Base-by-base conservation (phyloP, 2,888 invertebrate genomes). In the Sesia bembeciformis region DNA sequence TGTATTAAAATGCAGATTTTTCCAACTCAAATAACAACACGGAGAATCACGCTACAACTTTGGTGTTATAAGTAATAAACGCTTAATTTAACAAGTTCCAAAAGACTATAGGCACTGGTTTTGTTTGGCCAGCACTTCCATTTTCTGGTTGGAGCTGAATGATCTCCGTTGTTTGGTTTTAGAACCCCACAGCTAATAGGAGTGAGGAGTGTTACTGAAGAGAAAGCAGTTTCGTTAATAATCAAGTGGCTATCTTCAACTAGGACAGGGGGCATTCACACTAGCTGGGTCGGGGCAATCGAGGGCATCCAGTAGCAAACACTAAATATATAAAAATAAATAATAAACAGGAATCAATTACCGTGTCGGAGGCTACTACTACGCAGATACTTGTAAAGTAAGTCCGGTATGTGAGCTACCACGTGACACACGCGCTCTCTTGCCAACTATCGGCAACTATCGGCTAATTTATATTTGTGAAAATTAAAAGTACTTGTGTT, bases 401-500 rank as follows among this genome's bases (percentile, higher is more conserved):
- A 23, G 23, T 86, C 88, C 88, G 81, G 88, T 89, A 89, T 89
- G 89, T 89, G 89, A 89, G 89, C 89, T 79, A 79, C 72, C 67
- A 63, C 78, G 78, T 78, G 77, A 60, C 55, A 46, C 56, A 54
- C 53, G 58, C 57, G 54, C 62, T 52, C 55, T 52, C 56, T 56
- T 56, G 55, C 52, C 53, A 56, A 23, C 23, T 23, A 23, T 23
- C 2, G 23, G 23, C 23, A 23, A 23, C 23, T 23, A 23, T 23
- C 1, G 23, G 23, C 23, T 1, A 23, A 23, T 58, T 62, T 57
- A 59, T 56, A 58, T 52, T 60, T 66, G 60, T 66, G 57, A 41
- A 51, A 43, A 5, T 38, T 23, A 23, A 49, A 38, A 55, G 60
- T 65, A 61, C 60, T 64, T 57, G 56, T 23, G 23, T 23, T 23